Percentiles rank a stretch among this genome's conserved stretches.
Conservation (phyloP, 2,113 vertebrate species). For the Callipepla californica region DNA sequence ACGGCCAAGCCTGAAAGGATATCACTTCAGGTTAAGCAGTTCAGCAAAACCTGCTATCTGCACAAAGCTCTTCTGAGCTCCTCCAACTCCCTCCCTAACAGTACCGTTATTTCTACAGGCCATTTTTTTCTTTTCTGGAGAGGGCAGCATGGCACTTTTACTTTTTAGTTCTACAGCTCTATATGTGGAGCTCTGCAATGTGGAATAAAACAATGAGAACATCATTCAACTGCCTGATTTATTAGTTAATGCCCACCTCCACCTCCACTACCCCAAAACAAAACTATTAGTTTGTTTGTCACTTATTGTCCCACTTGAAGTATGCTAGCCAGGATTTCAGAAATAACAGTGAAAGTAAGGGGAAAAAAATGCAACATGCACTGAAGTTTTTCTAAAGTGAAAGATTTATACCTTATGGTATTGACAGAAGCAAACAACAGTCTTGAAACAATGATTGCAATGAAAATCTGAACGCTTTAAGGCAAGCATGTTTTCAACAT, state of each 20-base stretch:
- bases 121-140: background rate
- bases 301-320: background rate
- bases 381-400: no score
- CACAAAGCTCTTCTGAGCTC: no score
- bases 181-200: background rate
- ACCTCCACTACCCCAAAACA: background rate
- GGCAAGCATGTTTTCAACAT: background rate
- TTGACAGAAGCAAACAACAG: background rate
- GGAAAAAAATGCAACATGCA: accelerated
- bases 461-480: background rate
- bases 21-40: accelerated
- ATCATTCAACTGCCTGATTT: background rate
- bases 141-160: background rate
- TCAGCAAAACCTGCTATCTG: background rate
- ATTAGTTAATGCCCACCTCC: background rate
- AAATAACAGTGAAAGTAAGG: background rate
- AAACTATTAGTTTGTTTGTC: background rate
- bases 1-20: background rate
- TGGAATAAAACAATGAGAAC: background rate
- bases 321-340: background rate
- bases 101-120: accelerated
- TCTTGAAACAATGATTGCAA: background rate
- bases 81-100: background rate
- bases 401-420: background rate
- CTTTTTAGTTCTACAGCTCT: accelerated